Evolutionary conservation across 2,888 invertebrate species (phyloP).

Genomic region (Dryobota labecula): DNA sequence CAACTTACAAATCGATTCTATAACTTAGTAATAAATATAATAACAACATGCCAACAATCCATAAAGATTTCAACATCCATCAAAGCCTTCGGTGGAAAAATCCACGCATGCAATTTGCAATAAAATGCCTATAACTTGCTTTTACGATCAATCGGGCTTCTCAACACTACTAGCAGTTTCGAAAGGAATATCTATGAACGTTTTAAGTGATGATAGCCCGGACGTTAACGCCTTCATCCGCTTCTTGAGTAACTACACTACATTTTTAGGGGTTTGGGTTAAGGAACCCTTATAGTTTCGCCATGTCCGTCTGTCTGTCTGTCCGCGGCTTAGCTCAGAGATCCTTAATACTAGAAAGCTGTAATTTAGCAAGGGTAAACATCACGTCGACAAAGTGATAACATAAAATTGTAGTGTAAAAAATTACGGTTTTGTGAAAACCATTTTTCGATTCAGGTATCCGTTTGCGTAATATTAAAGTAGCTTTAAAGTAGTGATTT

Average conservation of each 20-base stretch:
- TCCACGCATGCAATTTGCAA: conserved; percentile 60
- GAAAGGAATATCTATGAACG: conserved; percentile 20
- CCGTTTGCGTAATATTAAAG: too few relatives aligned
- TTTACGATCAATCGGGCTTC: conserved; percentile 49
- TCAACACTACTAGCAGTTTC: conserved; percentile 21
- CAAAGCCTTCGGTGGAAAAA: conserved; percentile 48
- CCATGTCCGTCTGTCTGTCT: too few relatives aligned
- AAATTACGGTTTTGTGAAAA: too few relatives aligned
- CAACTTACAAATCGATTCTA: background rate
- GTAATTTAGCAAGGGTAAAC: too few relatives aligned
- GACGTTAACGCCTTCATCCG: background rate
- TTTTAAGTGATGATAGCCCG: conserved; percentile 21
- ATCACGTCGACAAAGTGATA: too few relatives aligned
- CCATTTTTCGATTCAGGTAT: too few relatives aligned
- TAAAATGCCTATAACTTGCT: conserved; percentile 50
- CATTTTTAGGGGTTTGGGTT: too few relatives aligned
- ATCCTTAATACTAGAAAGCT: too few relatives aligned
- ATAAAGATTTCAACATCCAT: conserved; percentile 21
- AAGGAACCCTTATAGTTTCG: too few relatives aligned
- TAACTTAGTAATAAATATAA: conserved; percentile 8
- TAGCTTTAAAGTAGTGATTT: too few relatives aligned
- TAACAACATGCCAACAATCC: conserved; percentile 25
- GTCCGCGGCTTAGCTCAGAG: too few relatives aligned
- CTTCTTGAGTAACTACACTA: background rate
- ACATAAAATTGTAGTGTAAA: too few relatives aligned